Conservation (phyloP, 2,797 vertebrate genomes). For the Dipus sagitta region DNA sequence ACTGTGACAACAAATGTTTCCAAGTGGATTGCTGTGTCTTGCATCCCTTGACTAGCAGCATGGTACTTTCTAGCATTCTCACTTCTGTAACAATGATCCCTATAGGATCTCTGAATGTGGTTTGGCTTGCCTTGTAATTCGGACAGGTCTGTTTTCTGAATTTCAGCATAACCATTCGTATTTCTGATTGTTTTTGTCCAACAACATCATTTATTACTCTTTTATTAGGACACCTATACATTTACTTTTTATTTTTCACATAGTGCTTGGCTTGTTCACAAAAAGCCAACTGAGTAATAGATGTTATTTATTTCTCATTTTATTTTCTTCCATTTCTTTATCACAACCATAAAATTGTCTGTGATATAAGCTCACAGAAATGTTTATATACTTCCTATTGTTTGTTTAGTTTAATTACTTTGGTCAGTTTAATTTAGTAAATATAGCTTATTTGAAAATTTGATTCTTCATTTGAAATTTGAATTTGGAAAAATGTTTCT, state of each 20-base stretch:
- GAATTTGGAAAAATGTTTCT: background rate
- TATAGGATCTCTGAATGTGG: background rate
- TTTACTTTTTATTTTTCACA: background rate
- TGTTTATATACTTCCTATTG: background rate
- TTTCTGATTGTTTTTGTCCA: background rate
- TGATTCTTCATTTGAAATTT: background rate
- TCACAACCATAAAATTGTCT: background rate
- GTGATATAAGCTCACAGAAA: background rate
- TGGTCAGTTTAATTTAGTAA: background rate
- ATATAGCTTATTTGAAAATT: background rate
- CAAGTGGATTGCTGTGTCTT: background rate
- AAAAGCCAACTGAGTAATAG: background rate
- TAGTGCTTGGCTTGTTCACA: background rate
- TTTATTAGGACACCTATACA: background rate
- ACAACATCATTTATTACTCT: background rate
- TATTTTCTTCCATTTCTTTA: background rate
- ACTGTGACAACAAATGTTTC: constrained; percentile 62
- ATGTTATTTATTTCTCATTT: background rate
- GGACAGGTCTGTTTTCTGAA: background rate
- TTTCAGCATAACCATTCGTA: background rate
- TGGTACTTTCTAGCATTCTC: too few species aligned
- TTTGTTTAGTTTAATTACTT: background rate
- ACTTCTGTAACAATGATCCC: background rate
- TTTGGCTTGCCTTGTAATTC: background rate
- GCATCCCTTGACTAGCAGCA: background rate